Conservation (phyloP, 2,888 invertebrate species). For the Machimus rusticus region DNA sequence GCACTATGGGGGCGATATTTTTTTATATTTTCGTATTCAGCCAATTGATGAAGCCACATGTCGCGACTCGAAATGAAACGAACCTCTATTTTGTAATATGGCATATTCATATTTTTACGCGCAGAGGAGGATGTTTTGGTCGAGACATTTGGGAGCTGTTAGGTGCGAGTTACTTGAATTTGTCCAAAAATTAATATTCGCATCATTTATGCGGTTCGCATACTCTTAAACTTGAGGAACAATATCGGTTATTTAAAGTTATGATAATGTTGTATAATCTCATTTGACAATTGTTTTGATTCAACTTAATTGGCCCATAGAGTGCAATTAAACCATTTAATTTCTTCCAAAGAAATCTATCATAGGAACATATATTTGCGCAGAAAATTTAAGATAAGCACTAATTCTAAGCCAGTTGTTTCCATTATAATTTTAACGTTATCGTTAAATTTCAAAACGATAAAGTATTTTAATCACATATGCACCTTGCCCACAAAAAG, state of each 20-base stretch:
- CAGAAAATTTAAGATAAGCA: not conserved
- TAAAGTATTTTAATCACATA: not conserved
- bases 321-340: not conserved
- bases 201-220: not conserved
- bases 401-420: not conserved
- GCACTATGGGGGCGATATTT: not conserved
- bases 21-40: not conserved
- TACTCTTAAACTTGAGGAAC: not conserved
- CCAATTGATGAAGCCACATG: not conserved
- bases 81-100: not conserved
- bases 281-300: not conserved
- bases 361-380: not conserved
- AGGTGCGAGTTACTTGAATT: not conserved
- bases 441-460: not conserved
- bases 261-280: not conserved
- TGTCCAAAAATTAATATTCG: not conserved
- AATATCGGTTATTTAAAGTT: not conserved
- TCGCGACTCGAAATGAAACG: not conserved
- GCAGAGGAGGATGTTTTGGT: not conserved
- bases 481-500: not conserved
- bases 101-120: not conserved
- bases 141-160: not conserved
- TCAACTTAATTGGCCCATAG: not conserved
- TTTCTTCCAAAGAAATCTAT: not conserved
- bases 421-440: not conserved